These are phyloP conservation scores for Drosophila pallidifrons DNA, from an alignment of 1,140 invertebrate genomes.

Conservation along the genomic window DNA sequence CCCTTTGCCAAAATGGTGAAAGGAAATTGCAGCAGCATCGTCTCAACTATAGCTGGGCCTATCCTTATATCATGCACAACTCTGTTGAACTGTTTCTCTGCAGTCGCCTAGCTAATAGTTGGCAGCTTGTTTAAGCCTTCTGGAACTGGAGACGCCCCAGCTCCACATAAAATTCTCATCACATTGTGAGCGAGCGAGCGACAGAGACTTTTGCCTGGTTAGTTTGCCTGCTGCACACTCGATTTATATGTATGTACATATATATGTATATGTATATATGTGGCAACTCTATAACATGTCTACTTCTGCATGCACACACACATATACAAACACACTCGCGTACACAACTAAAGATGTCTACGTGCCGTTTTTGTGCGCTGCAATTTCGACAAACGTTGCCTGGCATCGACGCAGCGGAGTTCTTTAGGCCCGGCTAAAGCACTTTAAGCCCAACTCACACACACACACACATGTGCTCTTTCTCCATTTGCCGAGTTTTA, in stretches of 20 bases:
- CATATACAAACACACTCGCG: constrained; percentile 36
- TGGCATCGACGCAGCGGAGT: constrained; percentile 19
- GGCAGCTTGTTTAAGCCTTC: constrained; percentile 69
- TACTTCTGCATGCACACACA: constrained; percentile 48
- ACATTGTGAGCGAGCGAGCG: constrained; percentile 25
- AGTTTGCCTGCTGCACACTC: constrained; percentile 33
- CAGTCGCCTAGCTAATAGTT: constrained; percentile 70
- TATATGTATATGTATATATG: constrained; percentile 30
- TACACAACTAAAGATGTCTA: constrained; percentile 49
- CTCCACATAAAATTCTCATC: constrained; percentile 44
- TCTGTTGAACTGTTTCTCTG: background rate
- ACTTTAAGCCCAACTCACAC: constrained; percentile 40
- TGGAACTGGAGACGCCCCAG: constrained; percentile 13
- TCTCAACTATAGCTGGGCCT: constrained; percentile 26
- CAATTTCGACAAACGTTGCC: constrained; percentile 57
- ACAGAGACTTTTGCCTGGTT: constrained; percentile 41
- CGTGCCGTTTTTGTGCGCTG: constrained; percentile 65
- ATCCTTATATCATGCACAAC: constrained; percentile 17
- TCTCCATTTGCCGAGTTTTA: constrained; percentile 49
- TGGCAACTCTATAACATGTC: constrained; percentile 70
- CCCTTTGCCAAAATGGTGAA: constrained; percentile 60
- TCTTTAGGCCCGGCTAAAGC: constrained; percentile 49
- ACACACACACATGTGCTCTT: constrained; percentile 18
- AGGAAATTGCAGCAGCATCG: constrained; percentile 57
- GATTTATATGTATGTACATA: constrained; percentile 58